Conservation (phyloP, 2,113 vertebrate genomes). For the Thamnaconus septentrionalis region DNA sequence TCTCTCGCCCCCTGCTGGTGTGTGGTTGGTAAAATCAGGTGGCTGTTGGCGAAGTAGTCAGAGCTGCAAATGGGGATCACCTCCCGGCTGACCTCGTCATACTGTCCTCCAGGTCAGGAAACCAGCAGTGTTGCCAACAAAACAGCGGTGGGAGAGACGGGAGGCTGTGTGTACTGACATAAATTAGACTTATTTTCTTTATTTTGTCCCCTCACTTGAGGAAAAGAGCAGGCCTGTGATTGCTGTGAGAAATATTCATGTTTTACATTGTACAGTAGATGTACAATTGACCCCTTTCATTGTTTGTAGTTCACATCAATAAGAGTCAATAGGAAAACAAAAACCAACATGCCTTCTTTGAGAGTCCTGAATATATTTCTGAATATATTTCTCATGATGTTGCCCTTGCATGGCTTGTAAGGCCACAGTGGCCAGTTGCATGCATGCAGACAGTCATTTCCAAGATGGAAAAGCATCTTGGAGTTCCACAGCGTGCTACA, state of each 20-base stretch:
- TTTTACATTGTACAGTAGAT: neutral
- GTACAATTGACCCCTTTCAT: neutral
- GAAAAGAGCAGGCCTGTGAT: conserved; percentile 15
- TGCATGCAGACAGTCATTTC: conserved; percentile 1
- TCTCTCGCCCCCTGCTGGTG: conserved; percentile 84
- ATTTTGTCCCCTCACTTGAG: conserved; percentile 8
- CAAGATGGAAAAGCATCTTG: conserved; percentile 47
- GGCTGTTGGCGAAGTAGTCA: conserved; percentile 97
- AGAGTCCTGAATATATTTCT: neutral
- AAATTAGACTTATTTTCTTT: conserved; percentile 12
- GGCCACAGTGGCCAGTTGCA: conserved; percentile 13
- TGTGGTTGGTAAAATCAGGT: conserved; percentile 86
- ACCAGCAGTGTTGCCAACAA: conserved; percentile 57
- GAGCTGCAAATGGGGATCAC: conserved; percentile 97
- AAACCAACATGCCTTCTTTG: too few species aligned
- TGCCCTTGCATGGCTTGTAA: conserved; percentile 63
- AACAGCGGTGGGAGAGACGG: conserved; percentile 73
- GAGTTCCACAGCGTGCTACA: conserved; percentile 1
- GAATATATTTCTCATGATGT: conserved; percentile 70
- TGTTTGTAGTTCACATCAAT: neutral
- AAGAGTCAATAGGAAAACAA: too few species aligned
- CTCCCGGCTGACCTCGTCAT: conserved; percentile 99
- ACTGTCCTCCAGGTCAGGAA: conserved; percentile 98
- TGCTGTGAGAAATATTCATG: conserved; percentile 2
- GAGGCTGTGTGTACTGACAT: conserved; percentile 24